Evolutionary conservation across 2,113 vertebrate genomes (phyloP).

Genomic region (Haemorhous mexicanus): DNA sequence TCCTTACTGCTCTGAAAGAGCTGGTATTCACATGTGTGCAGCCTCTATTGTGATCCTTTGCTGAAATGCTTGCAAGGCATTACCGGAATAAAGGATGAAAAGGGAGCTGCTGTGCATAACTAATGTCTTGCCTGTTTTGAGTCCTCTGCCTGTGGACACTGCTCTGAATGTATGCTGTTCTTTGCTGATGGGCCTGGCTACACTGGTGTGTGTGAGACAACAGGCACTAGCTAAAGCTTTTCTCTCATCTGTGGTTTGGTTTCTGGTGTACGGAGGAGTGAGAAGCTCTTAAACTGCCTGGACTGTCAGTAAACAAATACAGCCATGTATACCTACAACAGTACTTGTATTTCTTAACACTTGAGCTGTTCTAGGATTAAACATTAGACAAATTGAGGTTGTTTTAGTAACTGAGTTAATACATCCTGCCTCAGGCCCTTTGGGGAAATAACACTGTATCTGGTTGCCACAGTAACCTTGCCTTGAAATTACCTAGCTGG

Average conservation of each 20-base stretch:
- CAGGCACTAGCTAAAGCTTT: not conserved
- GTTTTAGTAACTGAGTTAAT: not conserved
- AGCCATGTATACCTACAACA: not conserved
- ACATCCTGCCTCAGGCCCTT: not conserved
- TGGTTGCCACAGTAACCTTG: slow-evolving; percentile 29
- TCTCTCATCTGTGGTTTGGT: not conserved
- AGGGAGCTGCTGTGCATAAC: slow-evolving; percentile 10
- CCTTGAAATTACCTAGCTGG: not conserved
- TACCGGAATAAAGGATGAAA: slow-evolving; percentile 6
- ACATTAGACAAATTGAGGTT: not conserved
- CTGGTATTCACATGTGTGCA: not conserved
- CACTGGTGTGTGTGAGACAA: not conserved
- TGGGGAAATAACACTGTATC: not conserved
- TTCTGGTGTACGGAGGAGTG: not conserved
- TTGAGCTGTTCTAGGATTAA: slow-evolving; percentile 1
- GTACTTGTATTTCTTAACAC: not conserved
- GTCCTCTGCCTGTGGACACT: not conserved
- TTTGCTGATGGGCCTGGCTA: not conserved
- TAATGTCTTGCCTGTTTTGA: not conserved
- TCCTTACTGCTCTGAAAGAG: not conserved
- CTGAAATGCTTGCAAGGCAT: not conserved
- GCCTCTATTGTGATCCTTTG: not conserved
- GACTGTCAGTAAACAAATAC: not conserved
- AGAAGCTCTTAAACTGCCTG: not conserved
- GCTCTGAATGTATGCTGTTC: not conserved